Conservation (phyloP, 1,140 invertebrate species). For the Drosophila miranda region DNA sequence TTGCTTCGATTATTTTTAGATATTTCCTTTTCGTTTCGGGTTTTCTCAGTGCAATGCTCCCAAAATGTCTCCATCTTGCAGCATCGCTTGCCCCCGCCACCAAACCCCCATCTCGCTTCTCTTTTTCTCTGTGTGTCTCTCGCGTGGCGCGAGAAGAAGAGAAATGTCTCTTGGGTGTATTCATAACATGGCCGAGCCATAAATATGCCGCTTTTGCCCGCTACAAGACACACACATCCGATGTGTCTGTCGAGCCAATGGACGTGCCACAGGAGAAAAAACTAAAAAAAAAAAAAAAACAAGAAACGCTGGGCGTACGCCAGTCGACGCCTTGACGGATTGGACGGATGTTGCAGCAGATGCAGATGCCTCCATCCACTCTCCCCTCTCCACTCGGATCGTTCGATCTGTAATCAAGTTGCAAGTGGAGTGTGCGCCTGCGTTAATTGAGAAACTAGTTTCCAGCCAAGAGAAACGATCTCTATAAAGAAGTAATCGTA, state of each 20-base stretch:
- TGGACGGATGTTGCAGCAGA: conserved; percentile 65
- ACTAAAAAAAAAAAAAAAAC: too few species aligned
- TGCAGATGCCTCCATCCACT: conserved; percentile 35
- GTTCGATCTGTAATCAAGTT: conserved; percentile 31
- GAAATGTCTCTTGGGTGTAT: conserved; percentile 80
- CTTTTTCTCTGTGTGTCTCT: conserved; percentile 6
- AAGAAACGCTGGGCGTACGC: conserved; percentile 52
- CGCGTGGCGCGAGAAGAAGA: conserved; percentile 68
- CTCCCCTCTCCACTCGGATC: conserved; percentile 8
- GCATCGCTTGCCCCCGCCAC: conserved; percentile 11
- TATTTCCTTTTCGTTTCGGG: conserved; percentile 45
- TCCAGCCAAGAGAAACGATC: conserved; percentile 13
- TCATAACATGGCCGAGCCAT: conserved; percentile 77
- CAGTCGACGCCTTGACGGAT: conserved; percentile 72
- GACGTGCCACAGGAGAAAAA: conserved; percentile 48
- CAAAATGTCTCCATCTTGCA: conserved; percentile 26
- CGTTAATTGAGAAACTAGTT: conserved; percentile 79
- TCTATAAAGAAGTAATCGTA: background rate
- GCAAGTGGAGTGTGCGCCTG: conserved; percentile 40
- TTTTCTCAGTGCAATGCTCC: conserved; percentile 48
- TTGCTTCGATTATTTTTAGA: conserved; percentile 43
- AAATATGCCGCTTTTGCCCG: conserved; percentile 64
- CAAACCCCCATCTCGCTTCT: conserved; percentile 11
- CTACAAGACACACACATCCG: conserved; percentile 61
- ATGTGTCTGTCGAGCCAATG: conserved; percentile 53